Evolutionary conservation across 2,113 vertebrate species (phyloP).

Genomic region (Sebastes fasciatus): DNA sequence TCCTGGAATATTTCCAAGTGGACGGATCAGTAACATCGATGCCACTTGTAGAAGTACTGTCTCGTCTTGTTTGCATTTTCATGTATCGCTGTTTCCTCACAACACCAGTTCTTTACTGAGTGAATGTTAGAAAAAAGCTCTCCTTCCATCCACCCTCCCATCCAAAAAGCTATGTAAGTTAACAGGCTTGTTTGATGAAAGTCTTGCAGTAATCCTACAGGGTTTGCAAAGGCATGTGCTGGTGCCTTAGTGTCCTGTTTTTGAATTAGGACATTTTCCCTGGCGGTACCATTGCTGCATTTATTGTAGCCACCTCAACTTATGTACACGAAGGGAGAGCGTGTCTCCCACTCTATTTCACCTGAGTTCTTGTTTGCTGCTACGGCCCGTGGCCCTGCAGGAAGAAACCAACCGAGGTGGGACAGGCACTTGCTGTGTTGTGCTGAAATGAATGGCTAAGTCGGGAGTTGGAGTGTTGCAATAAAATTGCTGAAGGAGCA

Average conservation of each 20-base stretch:
- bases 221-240: constrained; percentile 41
- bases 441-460: constrained; percentile 74
- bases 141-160: constrained; percentile 56
- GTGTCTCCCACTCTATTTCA: constrained; percentile 69
- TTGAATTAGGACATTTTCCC: constrained; percentile 45
- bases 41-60: constrained; percentile 69
- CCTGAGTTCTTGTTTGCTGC: constrained; percentile 73
- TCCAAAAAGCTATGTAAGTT: constrained; percentile 54
- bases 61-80: constrained; percentile 47
- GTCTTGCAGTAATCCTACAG: constrained; percentile 54
- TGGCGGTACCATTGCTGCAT: constrained; percentile 47
- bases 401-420: constrained; percentile 59
- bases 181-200: constrained; percentile 55
- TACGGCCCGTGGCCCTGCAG: constrained; percentile 44
- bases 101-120: constrained; percentile 53
- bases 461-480: constrained; percentile 65
- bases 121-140: constrained; percentile 57
- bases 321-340: constrained; percentile 62
- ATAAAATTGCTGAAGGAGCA: constrained; percentile 59
- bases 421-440: constrained; percentile 67
- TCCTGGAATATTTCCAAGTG: constrained; percentile 83
- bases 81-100: constrained; percentile 34
- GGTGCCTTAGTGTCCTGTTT: constrained; percentile 46
- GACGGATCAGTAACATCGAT: constrained; percentile 80
- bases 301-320: constrained; percentile 56